Evolutionary conservation across 2,113 vertebrate species (phyloP), one percentile per base, ranked within the genome.

Genomic region (Boulengeromyrus knoepffleri): DNA sequence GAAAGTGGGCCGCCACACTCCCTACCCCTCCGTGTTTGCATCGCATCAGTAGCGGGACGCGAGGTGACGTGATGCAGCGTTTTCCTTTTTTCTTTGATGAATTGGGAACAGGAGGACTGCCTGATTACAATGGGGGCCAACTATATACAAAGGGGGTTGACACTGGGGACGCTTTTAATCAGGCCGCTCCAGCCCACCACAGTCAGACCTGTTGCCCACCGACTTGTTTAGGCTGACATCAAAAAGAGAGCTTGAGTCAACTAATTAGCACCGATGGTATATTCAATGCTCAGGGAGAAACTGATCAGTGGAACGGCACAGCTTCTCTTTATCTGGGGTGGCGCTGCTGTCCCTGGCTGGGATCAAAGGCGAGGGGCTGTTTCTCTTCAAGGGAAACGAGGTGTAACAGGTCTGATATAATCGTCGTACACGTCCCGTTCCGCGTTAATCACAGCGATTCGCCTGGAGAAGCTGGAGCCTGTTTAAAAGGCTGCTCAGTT

Each of bases 331-430:
- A 46, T 66, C 53, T 15, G 53, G 77, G 88, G 77, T n/a, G 88
- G 80, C 58, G 70, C 84, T 88, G n/a, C 56, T 91, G 39, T 86
- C 50, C 42, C 87, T 39, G 74, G 13, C 77, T 31, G 31, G 90
- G 90, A 91, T 91, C 90, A 89, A 91, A 91, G 90, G 56, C 88
- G n/a, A 47, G 58, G 15, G 83, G 56, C 87, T 91, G 90, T 89
- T 91, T 91, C 80, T 89, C 88, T 89, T 90, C 83, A 89, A 88
- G 88, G 83, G 80, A 89, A 91, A 91, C 88, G 17, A 89, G 74
- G 87, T 89, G 80, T 70, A 89, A 89, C 88, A 89, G 90, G 90
- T 77, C 90, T 89, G 90, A 91, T 66, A 91, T 87, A 91, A 91
- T 86, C 47, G 80, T 86, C 70, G 88, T 89, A 56, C 89, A 52